These are phyloP conservation scores for Sorex araneus DNA, from an alignment of 2,113 vertebrate species.

Conservation along the genomic window DNA sequence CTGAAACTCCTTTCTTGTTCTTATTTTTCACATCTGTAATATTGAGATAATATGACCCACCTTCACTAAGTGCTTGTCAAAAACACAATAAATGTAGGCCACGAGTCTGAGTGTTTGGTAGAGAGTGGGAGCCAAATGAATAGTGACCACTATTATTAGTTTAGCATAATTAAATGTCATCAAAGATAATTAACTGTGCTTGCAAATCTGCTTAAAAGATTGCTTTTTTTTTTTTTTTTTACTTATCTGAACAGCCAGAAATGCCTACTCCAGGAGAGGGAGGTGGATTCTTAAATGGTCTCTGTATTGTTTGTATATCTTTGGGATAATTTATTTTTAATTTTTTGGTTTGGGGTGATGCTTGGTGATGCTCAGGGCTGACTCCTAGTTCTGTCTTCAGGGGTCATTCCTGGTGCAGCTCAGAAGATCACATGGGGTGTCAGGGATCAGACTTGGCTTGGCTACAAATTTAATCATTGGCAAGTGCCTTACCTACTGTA, in stretches of 20 bases:
- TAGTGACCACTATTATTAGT: conserved; percentile 54
- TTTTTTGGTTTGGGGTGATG: no score
- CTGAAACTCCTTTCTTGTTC: not conserved
- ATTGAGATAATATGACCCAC: conserved; percentile 41
- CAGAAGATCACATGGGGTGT: no score
- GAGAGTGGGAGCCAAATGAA: conserved; percentile 60
- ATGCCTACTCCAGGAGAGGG: conserved; percentile 57
- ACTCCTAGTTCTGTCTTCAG: no score
- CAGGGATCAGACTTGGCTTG: no score
- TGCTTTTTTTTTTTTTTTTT: conserved; percentile 35
- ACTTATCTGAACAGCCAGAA: conserved; percentile 55
- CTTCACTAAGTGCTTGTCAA: conserved; percentile 21
- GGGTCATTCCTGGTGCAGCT: no score
- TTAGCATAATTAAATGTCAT: conserved; percentile 44
- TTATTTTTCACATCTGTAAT: conserved; percentile 55
- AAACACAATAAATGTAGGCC: conserved; percentile 35
- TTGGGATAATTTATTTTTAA: not conserved
- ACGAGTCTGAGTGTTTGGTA: conserved; percentile 27
- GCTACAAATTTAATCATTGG: no score
- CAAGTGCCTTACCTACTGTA: no score
- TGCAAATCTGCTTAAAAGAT: conserved; percentile 58
- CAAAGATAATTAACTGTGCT: conserved; percentile 59
- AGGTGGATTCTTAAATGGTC: conserved; percentile 49
- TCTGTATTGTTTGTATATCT: conserved; percentile 46
- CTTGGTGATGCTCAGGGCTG: no score